These are phyloP conservation scores for Orius insidiosus DNA, from an alignment of 1,140 invertebrate genomes.

Conservation along the genomic window DNA sequence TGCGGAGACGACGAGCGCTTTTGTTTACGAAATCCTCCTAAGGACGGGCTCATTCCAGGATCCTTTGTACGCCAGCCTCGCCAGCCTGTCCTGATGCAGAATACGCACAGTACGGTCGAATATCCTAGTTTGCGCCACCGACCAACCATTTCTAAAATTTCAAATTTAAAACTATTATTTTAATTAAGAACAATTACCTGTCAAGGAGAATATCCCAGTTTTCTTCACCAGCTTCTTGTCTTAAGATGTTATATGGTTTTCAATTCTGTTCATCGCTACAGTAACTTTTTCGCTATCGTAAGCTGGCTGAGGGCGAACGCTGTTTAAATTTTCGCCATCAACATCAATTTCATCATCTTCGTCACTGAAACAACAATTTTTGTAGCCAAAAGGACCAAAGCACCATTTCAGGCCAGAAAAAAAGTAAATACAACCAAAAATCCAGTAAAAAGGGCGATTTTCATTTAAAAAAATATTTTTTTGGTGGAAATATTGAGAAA, in stretches of 20 bases:
- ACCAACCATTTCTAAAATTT: conserved; percentile 42
- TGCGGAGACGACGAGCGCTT: conserved; percentile 45
- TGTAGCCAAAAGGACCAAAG: too few species aligned
- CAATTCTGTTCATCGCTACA: conserved; percentile 54
- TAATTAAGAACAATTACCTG: not conserved
- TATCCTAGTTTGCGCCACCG: conserved; percentile 39
- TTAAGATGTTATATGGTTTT: conserved; percentile 41
- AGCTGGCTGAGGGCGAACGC: conserved; percentile 22
- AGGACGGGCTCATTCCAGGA: conserved; percentile 44
- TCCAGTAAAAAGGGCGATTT: too few species aligned
- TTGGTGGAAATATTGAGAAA: too few species aligned
- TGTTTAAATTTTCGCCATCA: conserved; percentile 7
- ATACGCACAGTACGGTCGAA: conserved; percentile 48
- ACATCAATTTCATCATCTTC: conserved; percentile 30
- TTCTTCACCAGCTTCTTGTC: conserved; percentile 34
- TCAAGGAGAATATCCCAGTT: conserved; percentile 43
- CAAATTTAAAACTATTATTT: not conserved
- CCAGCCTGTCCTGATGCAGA: conserved; percentile 50
- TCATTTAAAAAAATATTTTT: too few species aligned
- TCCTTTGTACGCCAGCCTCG: conserved; percentile 38
- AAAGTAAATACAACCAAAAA: too few species aligned
- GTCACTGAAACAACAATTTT: not conserved
- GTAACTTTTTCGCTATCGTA: conserved; percentile 46
- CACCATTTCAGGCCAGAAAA: too few species aligned
- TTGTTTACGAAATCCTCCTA: conserved; percentile 49